Evolutionary conservation across 2,888 invertebrate species (phyloP).

Genomic region (Melipona bicolor): DNA sequence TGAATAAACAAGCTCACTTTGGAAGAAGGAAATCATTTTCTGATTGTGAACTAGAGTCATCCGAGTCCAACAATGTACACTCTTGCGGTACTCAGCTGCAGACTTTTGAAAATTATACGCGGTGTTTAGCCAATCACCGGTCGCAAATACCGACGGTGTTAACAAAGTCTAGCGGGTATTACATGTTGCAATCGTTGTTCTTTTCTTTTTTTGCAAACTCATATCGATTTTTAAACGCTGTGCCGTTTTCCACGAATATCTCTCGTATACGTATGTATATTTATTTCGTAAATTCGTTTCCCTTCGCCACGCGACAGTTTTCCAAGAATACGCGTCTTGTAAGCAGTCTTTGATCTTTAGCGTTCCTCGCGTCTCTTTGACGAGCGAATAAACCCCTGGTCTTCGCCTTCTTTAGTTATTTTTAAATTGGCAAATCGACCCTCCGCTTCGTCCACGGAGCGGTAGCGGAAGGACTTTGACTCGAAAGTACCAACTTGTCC

Average conservation of each 20-base stretch:
- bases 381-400: not conserved
- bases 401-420: conserved; percentile 24
- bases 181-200: too few relatives aligned
- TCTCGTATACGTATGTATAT: not conserved
- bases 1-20: too few relatives aligned
- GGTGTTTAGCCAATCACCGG: too few relatives aligned
- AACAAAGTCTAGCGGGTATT: too few relatives aligned
- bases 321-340: conserved; percentile 6
- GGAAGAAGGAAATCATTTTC: too few relatives aligned
- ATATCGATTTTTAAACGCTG: not conserved
- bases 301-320: not conserved
- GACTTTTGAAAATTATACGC: too few relatives aligned
- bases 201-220: too few relatives aligned
- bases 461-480: not conserved
- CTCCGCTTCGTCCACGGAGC: not conserved
- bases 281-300: conserved; percentile 10
- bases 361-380: conserved; percentile 3
- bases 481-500: not conserved
- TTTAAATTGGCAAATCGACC: conserved; percentile 11
- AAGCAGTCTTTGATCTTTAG: conserved; percentile 27
- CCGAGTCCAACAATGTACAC: too few relatives aligned
- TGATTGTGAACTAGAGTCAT: too few relatives aligned
- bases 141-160: too few relatives aligned
- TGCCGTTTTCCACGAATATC: not conserved
- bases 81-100: too few relatives aligned